A percentile compares a stretch with the other conserved stretches of the same genome.
phyloP scores from a whole-genome alignment of 92 coral and sea anemone genomes.

The Epizoanthus illoricatus region DNA sequence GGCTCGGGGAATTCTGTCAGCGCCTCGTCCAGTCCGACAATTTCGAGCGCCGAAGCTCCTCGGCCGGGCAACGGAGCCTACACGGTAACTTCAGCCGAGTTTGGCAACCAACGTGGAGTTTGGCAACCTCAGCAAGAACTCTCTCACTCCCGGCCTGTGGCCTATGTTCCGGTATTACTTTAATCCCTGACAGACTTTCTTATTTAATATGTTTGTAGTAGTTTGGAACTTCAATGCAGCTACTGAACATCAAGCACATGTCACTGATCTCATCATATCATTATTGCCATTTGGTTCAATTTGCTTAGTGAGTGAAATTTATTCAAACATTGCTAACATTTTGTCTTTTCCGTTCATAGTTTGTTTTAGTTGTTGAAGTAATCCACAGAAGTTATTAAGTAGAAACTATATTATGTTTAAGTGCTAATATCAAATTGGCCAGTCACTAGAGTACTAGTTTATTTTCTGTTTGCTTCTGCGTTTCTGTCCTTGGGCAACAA shows the following conservation, averaged over 20 bases:
- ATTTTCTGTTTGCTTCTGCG: conserved; percentile 21
- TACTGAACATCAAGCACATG: conserved; percentile 37
- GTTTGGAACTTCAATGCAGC: conserved; percentile 44
- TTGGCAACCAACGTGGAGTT: conserved; percentile 79
- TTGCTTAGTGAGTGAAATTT: conserved; percentile 32
- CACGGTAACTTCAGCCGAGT: conserved; percentile 73
- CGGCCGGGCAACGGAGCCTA: conserved; percentile 67
- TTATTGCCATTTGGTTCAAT: conserved; percentile 25
- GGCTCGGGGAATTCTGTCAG: conserved; percentile 73
- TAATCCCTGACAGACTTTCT: conserved; percentile 77
- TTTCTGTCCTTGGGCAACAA: conserved; percentile 59
- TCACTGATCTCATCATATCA: conserved; percentile 17
- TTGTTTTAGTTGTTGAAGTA: conserved; percentile 33
- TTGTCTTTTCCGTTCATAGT: conserved; percentile 21
- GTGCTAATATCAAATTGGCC: conserved; percentile 31
- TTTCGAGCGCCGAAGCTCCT: conserved; percentile 77
- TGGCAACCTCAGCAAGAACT: conserved; percentile 99
- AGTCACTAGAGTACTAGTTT: conserved; percentile 16
- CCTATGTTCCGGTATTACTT: conserved; percentile 97
- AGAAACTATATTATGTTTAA: conserved; percentile 29
- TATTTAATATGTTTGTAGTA: conserved; percentile 50
- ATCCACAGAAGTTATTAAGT: conserved; percentile 26
- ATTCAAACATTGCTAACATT: conserved; percentile 26
- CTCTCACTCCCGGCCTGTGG: conserved; percentile 77
- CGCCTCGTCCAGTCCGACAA: conserved; percentile 80